Evolutionary conservation across 2,888 invertebrate species (phyloP).

Genomic region (Andrena bucephala): DNA sequence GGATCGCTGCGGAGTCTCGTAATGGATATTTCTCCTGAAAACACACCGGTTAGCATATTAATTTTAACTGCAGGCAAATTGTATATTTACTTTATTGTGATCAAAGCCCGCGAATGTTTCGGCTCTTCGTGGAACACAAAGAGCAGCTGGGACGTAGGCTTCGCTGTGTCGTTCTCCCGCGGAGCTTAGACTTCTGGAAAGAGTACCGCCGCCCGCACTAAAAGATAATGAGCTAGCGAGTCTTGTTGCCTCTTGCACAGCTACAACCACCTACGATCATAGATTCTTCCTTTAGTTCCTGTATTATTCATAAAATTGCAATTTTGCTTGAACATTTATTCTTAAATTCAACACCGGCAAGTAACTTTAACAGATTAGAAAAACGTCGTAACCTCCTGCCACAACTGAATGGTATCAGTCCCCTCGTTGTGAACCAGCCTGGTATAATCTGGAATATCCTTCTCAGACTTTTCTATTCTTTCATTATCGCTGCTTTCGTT

Average conservation of each 20-base stretch:
- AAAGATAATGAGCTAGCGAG: conserved; percentile 91
- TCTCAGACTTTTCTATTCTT: conserved; percentile 76
- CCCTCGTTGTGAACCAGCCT: conserved; percentile 91
- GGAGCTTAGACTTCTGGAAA: conserved; percentile 96
- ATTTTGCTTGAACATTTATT: not conserved
- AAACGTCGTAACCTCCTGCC: conserved; percentile 89
- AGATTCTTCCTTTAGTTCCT: not conserved
- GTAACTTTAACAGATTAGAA: not conserved
- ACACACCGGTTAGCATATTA: not conserved
- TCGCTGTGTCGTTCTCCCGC: conserved; percentile 96
- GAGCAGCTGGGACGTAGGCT: conserved; percentile 93
- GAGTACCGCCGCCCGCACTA: conserved; percentile 88
- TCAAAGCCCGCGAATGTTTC: conserved; percentile 99
- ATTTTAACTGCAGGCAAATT: not conserved
- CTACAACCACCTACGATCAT: conserved; percentile 76
- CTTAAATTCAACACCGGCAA: not conserved
- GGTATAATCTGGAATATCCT: conserved; percentile 89
- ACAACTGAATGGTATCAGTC: conserved; percentile 91
- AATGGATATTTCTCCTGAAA: conserved; percentile 79
- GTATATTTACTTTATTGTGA: conserved; percentile 82
- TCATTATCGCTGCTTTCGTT: conserved; percentile 78
- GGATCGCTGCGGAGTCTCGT: conserved; percentile 77
- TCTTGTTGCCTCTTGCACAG: conserved; percentile 90
- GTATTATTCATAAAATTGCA: not conserved
- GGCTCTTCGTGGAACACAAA: conserved; percentile 92